A percentile compares a stretch with the other conserved stretches of the same genome.
Conservation (phyloP, 1,140 invertebrate species). For the Hyphantria cunea region DNA sequence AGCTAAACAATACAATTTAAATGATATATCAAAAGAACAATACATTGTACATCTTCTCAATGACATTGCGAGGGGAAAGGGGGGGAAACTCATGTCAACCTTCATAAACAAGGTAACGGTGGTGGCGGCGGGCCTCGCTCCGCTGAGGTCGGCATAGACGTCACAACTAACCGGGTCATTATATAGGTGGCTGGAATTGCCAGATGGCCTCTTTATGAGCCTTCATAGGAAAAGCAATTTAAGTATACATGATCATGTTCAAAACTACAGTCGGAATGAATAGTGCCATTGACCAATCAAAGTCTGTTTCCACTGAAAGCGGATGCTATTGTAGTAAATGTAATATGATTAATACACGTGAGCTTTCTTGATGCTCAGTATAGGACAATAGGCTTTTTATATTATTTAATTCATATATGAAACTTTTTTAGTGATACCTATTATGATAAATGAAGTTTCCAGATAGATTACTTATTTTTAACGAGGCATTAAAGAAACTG, state of each 20-base stretch:
- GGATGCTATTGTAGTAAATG: no score
- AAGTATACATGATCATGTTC: neutral
- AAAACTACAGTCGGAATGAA: neutral
- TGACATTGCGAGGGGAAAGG: slow-evolving; percentile 11
- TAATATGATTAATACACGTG: no score
- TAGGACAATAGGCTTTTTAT: no score
- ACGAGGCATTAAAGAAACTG: no score
- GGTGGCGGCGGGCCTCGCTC: slow-evolving; percentile 14
- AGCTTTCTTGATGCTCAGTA: no score
- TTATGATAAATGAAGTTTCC: no score
- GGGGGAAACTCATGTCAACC: slow-evolving; percentile 25
- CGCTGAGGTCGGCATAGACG: slow-evolving; percentile 42
- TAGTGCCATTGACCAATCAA: no score
- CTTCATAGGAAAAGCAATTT: slow-evolving; percentile 23
- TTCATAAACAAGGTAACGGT: slow-evolving; percentile 10
- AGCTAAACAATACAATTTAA: neutral
- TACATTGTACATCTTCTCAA: slow-evolving; percentile 1
- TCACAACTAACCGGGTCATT: slow-evolving; percentile 47
- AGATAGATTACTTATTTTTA: no score
- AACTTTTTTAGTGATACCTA: no score
- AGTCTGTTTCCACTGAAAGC: no score
- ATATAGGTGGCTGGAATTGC: slow-evolving; percentile 29
- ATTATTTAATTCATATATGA: no score
- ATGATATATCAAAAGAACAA: neutral
- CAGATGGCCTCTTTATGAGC: slow-evolving; percentile 22